phyloP scores from a whole-genome alignment of 92 coral and sea anemone species.

The Phenganax marumi region DNA sequence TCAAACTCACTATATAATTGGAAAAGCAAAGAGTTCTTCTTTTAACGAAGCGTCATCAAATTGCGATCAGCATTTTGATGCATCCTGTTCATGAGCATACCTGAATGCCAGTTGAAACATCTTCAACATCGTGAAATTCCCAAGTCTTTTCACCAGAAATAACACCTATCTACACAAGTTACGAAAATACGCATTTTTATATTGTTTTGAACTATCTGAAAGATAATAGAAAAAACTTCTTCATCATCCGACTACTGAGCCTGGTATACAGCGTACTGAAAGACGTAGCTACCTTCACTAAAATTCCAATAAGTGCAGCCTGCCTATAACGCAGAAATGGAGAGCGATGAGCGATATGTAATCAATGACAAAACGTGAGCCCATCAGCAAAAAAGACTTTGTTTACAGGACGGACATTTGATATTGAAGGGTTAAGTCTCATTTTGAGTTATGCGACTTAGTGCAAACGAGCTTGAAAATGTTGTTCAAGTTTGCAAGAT shows the following conservation, averaged over 20 bases:
- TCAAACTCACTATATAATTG: too few species aligned
- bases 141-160: constrained; percentile 80
- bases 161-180: constrained; percentile 63
- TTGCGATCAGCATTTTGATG: too few species aligned
- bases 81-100: too few species aligned
- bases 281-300: constrained; percentile 70
- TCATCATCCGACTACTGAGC: too few species aligned
- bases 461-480: too few species aligned
- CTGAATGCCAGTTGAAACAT: constrained; percentile 89
- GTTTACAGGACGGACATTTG: background rate
- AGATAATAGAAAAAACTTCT: too few species aligned
- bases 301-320: constrained; percentile 75
- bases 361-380: background rate
- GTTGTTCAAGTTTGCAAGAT: too few species aligned
- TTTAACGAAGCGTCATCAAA: too few species aligned
- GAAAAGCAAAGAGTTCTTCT: too few species aligned
- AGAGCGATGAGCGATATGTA: background rate
- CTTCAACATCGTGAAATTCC: constrained; percentile 75
- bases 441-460: too few species aligned
- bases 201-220: too few species aligned
- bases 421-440: background rate
- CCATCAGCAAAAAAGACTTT: background rate
- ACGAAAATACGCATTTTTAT: background rate
- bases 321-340: constrained; percentile 59
- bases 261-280: background rate